Evolutionary conservation across 2,888 invertebrate species (phyloP).

Genomic region (Alloscopus bannaensis): DNA sequence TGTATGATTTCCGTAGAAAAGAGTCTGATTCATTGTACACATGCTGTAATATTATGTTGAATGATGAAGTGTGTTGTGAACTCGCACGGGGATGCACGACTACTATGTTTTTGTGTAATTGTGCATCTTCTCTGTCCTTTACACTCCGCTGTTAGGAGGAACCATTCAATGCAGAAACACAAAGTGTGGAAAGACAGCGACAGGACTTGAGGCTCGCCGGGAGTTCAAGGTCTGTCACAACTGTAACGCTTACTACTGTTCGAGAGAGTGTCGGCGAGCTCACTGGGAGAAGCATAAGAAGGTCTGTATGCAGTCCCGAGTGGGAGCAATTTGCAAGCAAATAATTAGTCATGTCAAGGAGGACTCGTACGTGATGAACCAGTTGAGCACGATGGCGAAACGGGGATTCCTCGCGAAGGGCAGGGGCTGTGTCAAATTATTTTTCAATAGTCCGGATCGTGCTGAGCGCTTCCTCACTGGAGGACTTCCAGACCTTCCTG

Average conservation of each 20-base stretch:
- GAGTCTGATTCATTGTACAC: background rate
- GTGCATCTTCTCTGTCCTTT: constrained; percentile 16
- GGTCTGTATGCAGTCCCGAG: constrained; percentile 84
- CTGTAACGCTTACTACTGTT: constrained; percentile 96
- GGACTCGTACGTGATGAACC: constrained; percentile 78
- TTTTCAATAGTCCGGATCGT: constrained; percentile 90
- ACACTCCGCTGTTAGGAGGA: constrained; percentile 76
- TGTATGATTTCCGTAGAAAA: background rate
- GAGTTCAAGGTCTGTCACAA: constrained; percentile 87
- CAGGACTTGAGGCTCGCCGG: constrained; percentile 84
- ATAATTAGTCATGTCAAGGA: constrained; percentile 75
- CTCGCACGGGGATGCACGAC: background rate
- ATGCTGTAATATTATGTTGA: background rate
- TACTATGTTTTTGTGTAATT: constrained; percentile 46
- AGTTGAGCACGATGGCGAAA: constrained; percentile 87
- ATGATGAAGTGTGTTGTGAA: constrained; percentile 4
- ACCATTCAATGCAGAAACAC: constrained; percentile 87
- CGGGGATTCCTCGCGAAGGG: constrained; percentile 90
- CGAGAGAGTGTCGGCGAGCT: constrained; percentile 89
- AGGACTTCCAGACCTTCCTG: constrained; percentile 86
- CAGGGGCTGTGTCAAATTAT: constrained; percentile 92
- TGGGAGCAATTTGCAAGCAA: constrained; percentile 89
- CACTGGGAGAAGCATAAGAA: constrained; percentile 96
- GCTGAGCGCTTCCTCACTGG: constrained; percentile 86
- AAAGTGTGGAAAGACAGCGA: constrained; percentile 85